Conservation (phyloP, 2,113 vertebrate genomes). For the Cercopithecus mona region DNA sequence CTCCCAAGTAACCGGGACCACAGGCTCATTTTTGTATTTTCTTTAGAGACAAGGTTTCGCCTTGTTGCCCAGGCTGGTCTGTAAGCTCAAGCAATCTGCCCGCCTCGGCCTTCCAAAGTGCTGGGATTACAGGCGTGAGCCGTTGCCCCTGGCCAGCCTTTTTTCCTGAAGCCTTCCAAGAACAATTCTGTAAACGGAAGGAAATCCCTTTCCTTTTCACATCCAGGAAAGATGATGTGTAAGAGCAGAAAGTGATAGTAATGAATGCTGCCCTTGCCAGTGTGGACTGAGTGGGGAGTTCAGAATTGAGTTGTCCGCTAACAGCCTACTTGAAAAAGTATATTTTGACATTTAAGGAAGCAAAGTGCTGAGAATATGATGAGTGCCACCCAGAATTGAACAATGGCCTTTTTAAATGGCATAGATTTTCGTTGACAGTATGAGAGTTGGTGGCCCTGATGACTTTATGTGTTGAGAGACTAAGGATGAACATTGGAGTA, state of each 20-base stretch:
- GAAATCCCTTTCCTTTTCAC: neutral
- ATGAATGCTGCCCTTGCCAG: neutral
- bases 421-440: fast-evolving
- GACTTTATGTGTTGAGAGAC: neutral
- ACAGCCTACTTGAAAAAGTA: fast-evolving
- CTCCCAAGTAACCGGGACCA: too few relatives aligned
- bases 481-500: neutral
- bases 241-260: neutral
- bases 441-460: neutral
- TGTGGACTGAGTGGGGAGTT: fast-evolving
- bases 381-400: neutral
- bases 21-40: too few relatives aligned
- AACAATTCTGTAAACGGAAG: too few relatives aligned
- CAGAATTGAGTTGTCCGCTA: neutral
- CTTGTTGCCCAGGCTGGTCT: too few relatives aligned
- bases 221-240: neutral
- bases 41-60: too few relatives aligned
- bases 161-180: neutral
- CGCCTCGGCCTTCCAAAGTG: too few relatives aligned
- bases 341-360: neutral
- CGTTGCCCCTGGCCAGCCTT: neutral
- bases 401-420: neutral
- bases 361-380: neutral
- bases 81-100: too few relatives aligned
- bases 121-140: too few relatives aligned